A percentile compares a stretch with the other conserved stretches of the same genome.
These are phyloP conservation scores for Artibeus lituratus DNA, from an alignment of 2,797 vertebrate genomes.

Conservation along the genomic window DNA sequence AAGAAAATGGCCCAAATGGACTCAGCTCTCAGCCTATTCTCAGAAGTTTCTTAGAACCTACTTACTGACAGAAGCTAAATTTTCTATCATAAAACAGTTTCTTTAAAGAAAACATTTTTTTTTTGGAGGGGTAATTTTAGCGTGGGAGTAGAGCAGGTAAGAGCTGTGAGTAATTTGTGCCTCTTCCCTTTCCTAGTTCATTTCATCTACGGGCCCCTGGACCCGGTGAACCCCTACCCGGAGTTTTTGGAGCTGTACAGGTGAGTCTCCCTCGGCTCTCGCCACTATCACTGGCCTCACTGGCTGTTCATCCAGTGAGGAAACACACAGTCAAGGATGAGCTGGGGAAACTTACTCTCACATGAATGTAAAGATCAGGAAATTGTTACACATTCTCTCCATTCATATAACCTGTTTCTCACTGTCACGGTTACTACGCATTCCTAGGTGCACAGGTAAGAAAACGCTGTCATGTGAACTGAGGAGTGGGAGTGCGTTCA, in stretches of 20 bases:
- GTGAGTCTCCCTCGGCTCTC: slow-evolving; percentile 82
- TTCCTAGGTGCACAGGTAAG: neutral
- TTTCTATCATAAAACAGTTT: neutral
- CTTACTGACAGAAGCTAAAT: neutral
- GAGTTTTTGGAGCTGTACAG: slow-evolving; percentile 94
- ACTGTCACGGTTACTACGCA: neutral
- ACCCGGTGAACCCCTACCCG: slow-evolving; percentile 94
- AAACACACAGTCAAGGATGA: neutral
- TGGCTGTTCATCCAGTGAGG: neutral
- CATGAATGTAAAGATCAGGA: neutral
- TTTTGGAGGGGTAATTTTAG: neutral
- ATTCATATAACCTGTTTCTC: neutral
- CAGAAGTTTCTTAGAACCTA: neutral
- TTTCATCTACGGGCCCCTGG: slow-evolving; percentile 96
- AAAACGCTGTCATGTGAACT: neutral
- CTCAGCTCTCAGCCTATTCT: neutral
- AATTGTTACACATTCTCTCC: neutral
- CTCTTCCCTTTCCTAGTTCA: slow-evolving; percentile 87
- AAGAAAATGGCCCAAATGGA: neutral
- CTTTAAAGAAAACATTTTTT: neutral
- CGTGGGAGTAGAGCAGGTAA: neutral
- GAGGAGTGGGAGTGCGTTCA: neutral
- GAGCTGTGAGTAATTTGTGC: neutral
- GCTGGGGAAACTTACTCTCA: neutral
- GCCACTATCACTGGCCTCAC: neutral